phyloP scores from a whole-genome alignment of 2,797 vertebrate genomes.

The Clangula hyemalis region DNA sequence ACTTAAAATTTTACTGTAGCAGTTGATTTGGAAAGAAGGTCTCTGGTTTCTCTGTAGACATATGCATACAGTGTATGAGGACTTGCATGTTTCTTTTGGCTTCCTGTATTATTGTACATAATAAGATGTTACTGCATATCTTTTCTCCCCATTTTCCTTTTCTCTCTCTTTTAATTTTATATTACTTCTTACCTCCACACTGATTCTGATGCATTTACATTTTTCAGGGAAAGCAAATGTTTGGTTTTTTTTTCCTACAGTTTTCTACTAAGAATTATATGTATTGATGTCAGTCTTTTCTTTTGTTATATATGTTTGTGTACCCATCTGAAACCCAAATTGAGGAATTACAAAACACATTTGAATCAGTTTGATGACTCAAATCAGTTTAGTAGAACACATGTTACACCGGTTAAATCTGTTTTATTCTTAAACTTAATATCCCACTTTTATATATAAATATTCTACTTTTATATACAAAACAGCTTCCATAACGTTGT shows the following conservation, averaged over 20 bases:
- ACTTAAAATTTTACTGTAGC: background rate
- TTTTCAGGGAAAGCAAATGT: background rate
- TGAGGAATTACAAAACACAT: background rate
- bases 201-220: background rate
- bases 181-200: background rate
- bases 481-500: background rate
- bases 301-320: background rate
- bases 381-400: background rate
- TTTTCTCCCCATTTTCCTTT: background rate
- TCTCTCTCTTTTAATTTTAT: background rate
- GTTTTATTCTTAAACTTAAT: background rate
- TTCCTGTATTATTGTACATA: background rate
- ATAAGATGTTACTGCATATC: background rate
- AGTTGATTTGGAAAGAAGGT: background rate
- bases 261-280: background rate
- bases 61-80: background rate
- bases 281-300: background rate
- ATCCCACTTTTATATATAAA: background rate
- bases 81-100: background rate
- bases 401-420: background rate
- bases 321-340: background rate
- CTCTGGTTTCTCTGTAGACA: background rate
- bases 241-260: background rate
- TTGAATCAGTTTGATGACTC: background rate
- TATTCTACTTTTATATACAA: no score